phyloP scores from a whole-genome alignment of 2,888 invertebrate genomes.

The Perizoma flavofasciatum region DNA sequence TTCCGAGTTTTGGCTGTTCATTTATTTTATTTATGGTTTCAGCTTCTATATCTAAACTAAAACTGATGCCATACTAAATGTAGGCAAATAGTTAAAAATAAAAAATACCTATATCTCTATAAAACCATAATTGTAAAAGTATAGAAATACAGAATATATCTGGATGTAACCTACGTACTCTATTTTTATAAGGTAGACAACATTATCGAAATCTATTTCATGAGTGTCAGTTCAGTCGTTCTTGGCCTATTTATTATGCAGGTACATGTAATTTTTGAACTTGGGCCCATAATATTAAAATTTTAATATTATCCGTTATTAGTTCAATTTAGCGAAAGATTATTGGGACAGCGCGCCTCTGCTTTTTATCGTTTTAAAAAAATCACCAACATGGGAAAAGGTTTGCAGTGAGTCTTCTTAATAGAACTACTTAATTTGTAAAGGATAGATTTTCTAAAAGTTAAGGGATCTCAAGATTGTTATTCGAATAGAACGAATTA shows the following conservation, averaged over 20 bases:
- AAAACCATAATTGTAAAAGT: conserved; percentile 4
- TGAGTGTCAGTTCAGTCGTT: neutral
- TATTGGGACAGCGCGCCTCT: conserved; percentile 62
- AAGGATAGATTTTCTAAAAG: conserved; percentile 13
- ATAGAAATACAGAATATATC: conserved; percentile 11
- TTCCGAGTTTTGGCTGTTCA: too few relatives aligned
- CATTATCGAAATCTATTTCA: conserved; percentile 7
- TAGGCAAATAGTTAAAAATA: neutral
- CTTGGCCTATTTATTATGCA: conserved; percentile 7
- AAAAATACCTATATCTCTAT: neutral
- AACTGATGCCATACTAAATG: conserved; percentile 3
- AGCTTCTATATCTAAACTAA: too few relatives aligned
- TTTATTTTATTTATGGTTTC: too few relatives aligned
- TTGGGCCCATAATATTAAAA: neutral
- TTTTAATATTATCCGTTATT: too few relatives aligned
- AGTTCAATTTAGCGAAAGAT: conserved; percentile 38
- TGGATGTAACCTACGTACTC: conserved; percentile 9
- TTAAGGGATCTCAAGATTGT: conserved; percentile 26
- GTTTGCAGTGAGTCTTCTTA: too few relatives aligned
- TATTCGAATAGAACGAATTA: conserved; percentile 34
- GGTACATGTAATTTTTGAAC: conserved; percentile 1
- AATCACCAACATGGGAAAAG: conserved; percentile 28
- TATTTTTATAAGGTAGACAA: conserved; percentile 25
- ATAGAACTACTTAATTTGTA: neutral
- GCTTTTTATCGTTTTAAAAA: conserved; percentile 45